These are phyloP conservation scores for Amniataba percoides DNA, from an alignment of 2,797 vertebrate genomes.

Conservation along the genomic window DNA sequence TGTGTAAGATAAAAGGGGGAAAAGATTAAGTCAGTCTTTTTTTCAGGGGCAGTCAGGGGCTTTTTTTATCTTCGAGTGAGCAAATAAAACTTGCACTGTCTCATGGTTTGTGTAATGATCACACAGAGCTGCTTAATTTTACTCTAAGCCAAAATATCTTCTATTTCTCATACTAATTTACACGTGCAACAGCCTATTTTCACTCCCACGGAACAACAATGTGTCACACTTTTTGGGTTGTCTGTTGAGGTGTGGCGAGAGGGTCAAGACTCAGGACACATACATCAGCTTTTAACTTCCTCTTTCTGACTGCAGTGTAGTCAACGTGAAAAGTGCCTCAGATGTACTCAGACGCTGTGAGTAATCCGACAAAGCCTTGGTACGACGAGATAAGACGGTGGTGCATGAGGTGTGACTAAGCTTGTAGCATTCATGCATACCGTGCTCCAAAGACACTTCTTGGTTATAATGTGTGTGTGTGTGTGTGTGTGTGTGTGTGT, in stretches of 20 bases:
- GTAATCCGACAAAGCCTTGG: conserved; percentile 67
- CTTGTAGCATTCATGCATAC: conserved; percentile 67
- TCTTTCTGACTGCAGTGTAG: conserved; percentile 71
- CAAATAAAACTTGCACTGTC: conserved; percentile 56
- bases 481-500: conserved; percentile 26
- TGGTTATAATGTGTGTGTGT: conserved; percentile 43
- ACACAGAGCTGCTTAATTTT: conserved; percentile 44
- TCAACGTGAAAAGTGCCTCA: conserved; percentile 74
- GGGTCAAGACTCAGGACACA: conserved; percentile 73
- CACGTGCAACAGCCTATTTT: conserved; percentile 45
- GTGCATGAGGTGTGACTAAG: conserved; percentile 78
- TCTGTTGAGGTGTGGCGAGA: conserved; percentile 59
- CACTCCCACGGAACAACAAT: conserved; percentile 36
- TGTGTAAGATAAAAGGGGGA: conserved; percentile 27
- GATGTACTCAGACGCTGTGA: conserved; percentile 69
- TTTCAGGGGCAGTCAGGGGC: no score
- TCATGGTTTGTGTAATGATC: conserved; percentile 44
- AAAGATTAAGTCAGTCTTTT: conserved; percentile 49
- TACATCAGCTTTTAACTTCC: conserved; percentile 65
- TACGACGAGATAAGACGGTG: conserved; percentile 67
- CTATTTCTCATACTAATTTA: conserved; percentile 57
- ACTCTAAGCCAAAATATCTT: conserved; percentile 35
- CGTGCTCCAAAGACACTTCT: conserved; percentile 51
- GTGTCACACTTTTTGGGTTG: conserved; percentile 49
- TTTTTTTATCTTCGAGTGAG: conserved; percentile 39